Evolutionary conservation across 2,113 vertebrate genomes (phyloP), one percentile per base, ranked within the genome.

Genomic region (Phyllostomus discolor): DNA sequence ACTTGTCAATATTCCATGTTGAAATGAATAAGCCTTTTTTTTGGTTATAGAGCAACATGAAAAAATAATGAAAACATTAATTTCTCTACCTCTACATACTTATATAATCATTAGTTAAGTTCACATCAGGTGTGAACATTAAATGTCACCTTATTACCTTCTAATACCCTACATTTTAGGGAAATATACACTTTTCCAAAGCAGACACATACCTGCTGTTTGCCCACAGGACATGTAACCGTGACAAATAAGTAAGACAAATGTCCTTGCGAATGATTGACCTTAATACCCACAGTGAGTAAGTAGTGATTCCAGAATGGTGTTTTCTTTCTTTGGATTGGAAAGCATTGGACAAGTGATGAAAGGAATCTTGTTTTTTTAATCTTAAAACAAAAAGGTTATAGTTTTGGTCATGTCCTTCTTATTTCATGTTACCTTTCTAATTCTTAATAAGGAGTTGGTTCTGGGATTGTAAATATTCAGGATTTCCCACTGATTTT

Each of bases 11-110:
- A 43, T 50, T 89, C 52, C 17, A 48, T 95, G 26, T 91, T 93
- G 87, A 92, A n/a, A 88, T 67, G 43, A 94, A 82, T 78, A 76
- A 80, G 28, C 11, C 62, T 69, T 66, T 83, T 75, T 46, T 82
- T 43, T 35, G 33, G 16, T 82, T 95, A 73, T 95, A 73, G 88
- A 90, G 46, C 43, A 91, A 41, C 41, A 17, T 91, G 78, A 80
- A 94, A 94, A 94, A 96, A 57, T 89, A 75, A 90, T 83, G 54
- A 89, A 93, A 89, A 79, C 43, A 87, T 89, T 82, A 69, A 38
- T 94, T 93, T 89, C 2, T 78, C 0, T 78, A 52, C n/a, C n/a
- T 96, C 52, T 92, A 2, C 9, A 54, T 78, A 48, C 5, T 52
- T 80, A 12, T 0, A 66, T 82, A 92, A 28, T 82, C 62, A 83